Conservation (phyloP, 2,797 vertebrate species). For the Chromis chromis region DNA sequence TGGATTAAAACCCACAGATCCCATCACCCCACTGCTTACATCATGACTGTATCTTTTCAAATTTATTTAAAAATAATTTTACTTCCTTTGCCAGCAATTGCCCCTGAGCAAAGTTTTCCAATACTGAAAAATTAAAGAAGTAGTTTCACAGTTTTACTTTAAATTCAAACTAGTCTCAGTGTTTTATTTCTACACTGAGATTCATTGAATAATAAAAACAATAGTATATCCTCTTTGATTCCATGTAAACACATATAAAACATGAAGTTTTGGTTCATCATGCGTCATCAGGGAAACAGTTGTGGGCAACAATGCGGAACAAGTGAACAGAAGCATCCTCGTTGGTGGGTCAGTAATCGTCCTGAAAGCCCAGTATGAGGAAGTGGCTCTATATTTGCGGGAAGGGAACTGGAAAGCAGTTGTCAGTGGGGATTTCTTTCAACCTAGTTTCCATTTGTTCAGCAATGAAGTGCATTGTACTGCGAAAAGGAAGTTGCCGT, state of each 20-base stretch:
- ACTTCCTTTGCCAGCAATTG: too few species aligned
- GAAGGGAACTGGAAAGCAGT: conserved; percentile 70
- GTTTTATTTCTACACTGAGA: too few species aligned
- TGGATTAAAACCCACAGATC: too few species aligned
- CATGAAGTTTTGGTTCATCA: conserved; percentile 18
- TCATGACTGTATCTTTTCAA: too few species aligned
- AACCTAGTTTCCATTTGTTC: conserved; percentile 60
- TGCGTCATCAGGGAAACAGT: conserved; percentile 52
- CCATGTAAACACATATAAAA: neutral
- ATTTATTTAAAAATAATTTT: too few species aligned
- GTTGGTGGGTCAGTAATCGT: neutral
- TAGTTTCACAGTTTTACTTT: too few species aligned
- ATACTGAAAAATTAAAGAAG: neutral
- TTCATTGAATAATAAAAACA: too few species aligned
- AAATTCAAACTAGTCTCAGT: too few species aligned
- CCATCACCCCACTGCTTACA: too few species aligned
- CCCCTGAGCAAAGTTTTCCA: too few species aligned
- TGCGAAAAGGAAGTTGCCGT: conserved; percentile 45
- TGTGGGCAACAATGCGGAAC: conserved; percentile 28
- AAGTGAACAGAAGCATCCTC: conserved; percentile 21
- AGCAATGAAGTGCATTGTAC: conserved; percentile 43
- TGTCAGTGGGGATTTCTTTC: conserved; percentile 71
- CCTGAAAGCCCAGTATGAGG: conserved; percentile 42
- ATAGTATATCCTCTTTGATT: too few species aligned
- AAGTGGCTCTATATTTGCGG: conserved; percentile 55